These are phyloP conservation scores for Allolobophora icterica DNA, from an alignment of 2,888 invertebrate species.

Conservation along the genomic window DNA sequence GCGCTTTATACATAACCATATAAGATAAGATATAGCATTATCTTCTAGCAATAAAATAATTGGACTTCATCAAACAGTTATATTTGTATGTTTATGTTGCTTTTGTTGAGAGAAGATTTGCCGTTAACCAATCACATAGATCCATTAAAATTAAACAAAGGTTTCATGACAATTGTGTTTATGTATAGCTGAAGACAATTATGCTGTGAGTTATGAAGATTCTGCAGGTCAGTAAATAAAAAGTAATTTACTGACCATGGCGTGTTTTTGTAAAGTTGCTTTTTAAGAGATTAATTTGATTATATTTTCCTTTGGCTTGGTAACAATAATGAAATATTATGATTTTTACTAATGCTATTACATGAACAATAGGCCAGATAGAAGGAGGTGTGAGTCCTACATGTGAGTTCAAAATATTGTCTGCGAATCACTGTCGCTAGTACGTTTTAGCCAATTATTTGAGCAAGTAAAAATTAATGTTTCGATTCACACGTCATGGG, in stretches of 20 bases:
- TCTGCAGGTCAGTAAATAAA: neutral
- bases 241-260: neutral
- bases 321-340: too few relatives aligned
- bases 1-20: too few relatives aligned
- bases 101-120: neutral
- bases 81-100: neutral
- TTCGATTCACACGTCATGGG: neutral
- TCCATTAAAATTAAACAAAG: neutral
- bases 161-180: neutral
- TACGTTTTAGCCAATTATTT: too few relatives aligned
- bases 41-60: neutral
- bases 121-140: neutral
- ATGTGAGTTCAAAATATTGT: too few relatives aligned
- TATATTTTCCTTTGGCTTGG: too few relatives aligned
- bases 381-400: too few relatives aligned
- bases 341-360: too few relatives aligned
- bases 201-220: neutral
- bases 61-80: neutral
- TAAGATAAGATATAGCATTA: too few relatives aligned
- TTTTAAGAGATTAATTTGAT: too few relatives aligned
- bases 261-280: neutral
- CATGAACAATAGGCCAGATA: too few relatives aligned
- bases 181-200: neutral
- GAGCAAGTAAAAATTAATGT: too few relatives aligned
- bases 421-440: too few relatives aligned